Conservation (phyloP, 2,797 vertebrate genomes). For the Corythornis leucogaster region DNA sequence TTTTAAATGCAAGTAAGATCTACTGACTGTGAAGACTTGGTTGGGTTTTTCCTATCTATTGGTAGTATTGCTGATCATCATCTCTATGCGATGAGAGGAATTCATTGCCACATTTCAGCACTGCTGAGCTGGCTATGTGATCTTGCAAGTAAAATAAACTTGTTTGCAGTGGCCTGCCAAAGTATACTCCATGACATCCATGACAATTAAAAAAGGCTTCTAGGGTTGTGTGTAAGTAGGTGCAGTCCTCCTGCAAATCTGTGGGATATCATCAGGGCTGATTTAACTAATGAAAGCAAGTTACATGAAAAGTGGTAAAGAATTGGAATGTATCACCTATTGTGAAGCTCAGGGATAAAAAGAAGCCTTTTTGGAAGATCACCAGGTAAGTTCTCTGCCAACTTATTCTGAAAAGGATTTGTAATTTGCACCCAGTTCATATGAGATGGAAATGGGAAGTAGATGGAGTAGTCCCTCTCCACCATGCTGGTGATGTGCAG, state of each 20-base stretch:
- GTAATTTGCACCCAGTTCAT: background rate
- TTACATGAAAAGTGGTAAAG: background rate
- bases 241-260: background rate
- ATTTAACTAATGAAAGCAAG: background rate
- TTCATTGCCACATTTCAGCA: constrained; percentile 70
- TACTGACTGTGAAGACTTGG: background rate
- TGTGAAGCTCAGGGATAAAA: background rate
- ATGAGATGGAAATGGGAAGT: background rate
- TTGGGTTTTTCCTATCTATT: constrained; percentile 65
- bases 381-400: background rate
- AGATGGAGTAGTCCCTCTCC: background rate
- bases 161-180: constrained; percentile 53
- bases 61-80: constrained; percentile 60
- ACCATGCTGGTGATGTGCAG: background rate
- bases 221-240: constrained; percentile 9
- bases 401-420: background rate
- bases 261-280: background rate
- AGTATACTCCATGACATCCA: constrained; percentile 5
- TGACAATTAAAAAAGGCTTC: constrained; percentile 33
- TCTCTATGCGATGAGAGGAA: constrained; percentile 43
- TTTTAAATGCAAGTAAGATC: constrained; percentile 52
- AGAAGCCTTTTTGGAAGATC: background rate
- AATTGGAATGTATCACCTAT: background rate
- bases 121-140: constrained; percentile 61
- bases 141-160: constrained; percentile 62